These are phyloP conservation scores for Potamilus streckersoni DNA, from an alignment of 1,140 invertebrate species.

Conservation along the genomic window DNA sequence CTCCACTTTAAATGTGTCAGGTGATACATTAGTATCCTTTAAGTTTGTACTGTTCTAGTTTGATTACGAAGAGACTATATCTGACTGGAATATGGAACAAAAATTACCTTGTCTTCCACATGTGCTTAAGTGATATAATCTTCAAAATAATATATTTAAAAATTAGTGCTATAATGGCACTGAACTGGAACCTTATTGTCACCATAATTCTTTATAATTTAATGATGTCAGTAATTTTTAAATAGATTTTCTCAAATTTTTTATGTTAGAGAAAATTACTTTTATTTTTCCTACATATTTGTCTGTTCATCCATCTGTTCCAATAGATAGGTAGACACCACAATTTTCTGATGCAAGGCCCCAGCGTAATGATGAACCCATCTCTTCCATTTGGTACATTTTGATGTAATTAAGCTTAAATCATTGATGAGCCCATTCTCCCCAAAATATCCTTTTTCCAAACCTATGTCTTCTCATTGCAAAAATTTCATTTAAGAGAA, in stretches of 20 bases:
- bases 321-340: too few relatives aligned
- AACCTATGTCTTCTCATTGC: background rate
- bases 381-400: too few relatives aligned
- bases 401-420: too few relatives aligned
- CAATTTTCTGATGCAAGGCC: too few relatives aligned
- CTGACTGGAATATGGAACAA: constrained; percentile 1
- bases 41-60: background rate
- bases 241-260: background rate
- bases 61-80: background rate
- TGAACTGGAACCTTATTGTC: background rate
- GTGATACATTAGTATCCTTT: background rate
- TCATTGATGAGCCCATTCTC: too few relatives aligned
- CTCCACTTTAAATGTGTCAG: too few relatives aligned
- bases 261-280: background rate
- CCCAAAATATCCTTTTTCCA: too few relatives aligned
- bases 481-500: background rate
- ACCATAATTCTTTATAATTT: background rate
- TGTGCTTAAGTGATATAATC: background rate
- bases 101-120: background rate
- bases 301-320: too few relatives aligned
- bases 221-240: background rate
- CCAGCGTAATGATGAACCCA: too few relatives aligned
- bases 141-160: background rate
- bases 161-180: background rate
- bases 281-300: too few relatives aligned